phyloP scores from a whole-genome alignment of 1,140 invertebrate genomes.

The Drosophila trapezifrons region DNA sequence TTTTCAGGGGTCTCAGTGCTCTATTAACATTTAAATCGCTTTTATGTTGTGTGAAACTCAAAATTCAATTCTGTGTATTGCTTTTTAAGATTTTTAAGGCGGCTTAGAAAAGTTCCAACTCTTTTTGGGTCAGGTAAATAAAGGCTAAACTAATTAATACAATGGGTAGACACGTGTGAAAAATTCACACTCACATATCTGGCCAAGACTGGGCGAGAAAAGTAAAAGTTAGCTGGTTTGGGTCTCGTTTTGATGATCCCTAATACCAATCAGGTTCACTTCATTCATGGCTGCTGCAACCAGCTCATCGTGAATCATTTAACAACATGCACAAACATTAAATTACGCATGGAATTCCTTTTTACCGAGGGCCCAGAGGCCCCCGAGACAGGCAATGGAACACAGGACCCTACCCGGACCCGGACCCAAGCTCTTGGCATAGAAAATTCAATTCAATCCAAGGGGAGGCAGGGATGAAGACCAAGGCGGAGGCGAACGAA shows the following conservation, averaged over 20 bases:
- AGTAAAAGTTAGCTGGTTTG: neutral
- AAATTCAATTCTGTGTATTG: neutral
- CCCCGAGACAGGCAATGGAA: constrained; percentile 5
- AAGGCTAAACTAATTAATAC: neutral
- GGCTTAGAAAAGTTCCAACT: neutral
- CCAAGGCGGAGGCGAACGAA: constrained; percentile 33
- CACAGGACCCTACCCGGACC: constrained; percentile 9
- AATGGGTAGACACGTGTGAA: neutral
- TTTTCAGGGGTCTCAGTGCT: constrained; percentile 31
- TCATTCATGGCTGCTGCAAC: constrained; percentile 26
- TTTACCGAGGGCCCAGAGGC: constrained; percentile 13
- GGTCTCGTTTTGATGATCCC: constrained; percentile 12
- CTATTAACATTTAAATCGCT: constrained; percentile 65
- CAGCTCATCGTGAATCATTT: constrained; percentile 65
- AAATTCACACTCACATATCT: neutral
- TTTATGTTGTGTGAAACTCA: constrained; percentile 20
- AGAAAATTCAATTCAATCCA: constrained; percentile 75
- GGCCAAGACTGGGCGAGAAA: neutral
- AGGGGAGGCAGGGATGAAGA: constrained; percentile 13
- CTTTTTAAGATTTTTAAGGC: constrained; percentile 1
- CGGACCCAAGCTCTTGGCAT: constrained; percentile 56
- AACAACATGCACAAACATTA: constrained; percentile 70
- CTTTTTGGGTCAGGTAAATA: no score
- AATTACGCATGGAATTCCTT: constrained; percentile 71
- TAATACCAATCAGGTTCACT: constrained; percentile 35